A percentile compares a stretch with the other conserved stretches of the same genome.
Conservation (phyloP, 2,888 invertebrate genomes). For the Calameuta pallipes region DNA sequence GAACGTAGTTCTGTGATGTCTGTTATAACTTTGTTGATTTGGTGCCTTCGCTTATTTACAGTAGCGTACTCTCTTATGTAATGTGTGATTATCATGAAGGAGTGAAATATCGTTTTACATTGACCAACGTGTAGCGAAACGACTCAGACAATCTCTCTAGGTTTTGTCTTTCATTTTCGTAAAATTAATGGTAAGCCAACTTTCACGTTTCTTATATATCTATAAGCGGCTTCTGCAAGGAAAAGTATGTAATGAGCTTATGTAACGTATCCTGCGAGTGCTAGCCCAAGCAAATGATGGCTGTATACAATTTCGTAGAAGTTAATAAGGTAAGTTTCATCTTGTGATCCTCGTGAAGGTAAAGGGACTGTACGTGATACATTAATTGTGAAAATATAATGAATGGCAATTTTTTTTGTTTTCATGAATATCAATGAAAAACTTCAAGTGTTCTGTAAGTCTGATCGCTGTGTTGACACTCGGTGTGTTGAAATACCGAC, state of each 20-base stretch:
- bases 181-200: neutral
- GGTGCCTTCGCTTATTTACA: conserved; percentile 3
- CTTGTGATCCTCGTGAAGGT: neutral
- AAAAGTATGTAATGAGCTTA: neutral
- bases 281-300: neutral
- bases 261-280: neutral
- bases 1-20: neutral
- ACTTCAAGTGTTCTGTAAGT: neutral
- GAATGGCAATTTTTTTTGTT: neutral
- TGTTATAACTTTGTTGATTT: neutral
- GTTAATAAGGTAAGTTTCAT: neutral
- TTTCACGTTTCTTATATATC: neutral
- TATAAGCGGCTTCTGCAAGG: too few relatives aligned
- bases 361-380: neutral
- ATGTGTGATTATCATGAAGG: neutral
- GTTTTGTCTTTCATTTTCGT: neutral
- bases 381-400: neutral
- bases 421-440: neutral
- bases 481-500: conserved; percentile 28
- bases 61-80: neutral
- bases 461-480: neutral
- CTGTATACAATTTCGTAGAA: neutral
- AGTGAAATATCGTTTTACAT: neutral
- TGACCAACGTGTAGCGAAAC: neutral
- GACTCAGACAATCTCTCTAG: neutral